Evolutionary conservation across 1,140 invertebrate species (phyloP), one percentile per base, ranked within the genome.

Genomic region (Drosophila obscura): DNA sequence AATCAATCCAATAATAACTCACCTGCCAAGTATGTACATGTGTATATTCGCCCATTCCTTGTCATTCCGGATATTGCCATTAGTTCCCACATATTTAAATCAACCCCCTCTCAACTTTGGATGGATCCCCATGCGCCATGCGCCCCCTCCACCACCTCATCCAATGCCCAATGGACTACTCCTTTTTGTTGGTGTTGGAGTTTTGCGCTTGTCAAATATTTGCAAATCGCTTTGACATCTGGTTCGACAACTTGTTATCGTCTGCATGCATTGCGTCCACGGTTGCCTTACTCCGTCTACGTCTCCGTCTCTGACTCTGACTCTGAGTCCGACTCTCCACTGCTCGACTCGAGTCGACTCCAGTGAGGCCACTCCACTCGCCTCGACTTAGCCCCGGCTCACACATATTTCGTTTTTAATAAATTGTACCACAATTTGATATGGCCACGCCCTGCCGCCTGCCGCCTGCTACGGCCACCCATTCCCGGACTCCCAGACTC

Each of bases 351-450:
- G 22, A 19, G 19, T 19, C 49, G 43, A 13, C 64, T 61, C 35
- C 35, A 39, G 3, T 6, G 26, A 5, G 0, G 0, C 26, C 44
- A 15, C 48, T 48, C 66, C 43, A 57, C 64, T 69, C 68, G 66
- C 51, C 51, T 45, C 66, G 66, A 69, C 66, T 69, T 69, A 67
- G 66, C 51, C 66, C 62, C 65, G 77, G 59, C 74, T 87, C 78
- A 77, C 79, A 77, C 79, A 88, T 79, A 88, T 88, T 88, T 88
- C 83, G 83, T 77, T 82, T 88, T 88, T 88, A 88, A 88, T 88
- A 88, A 88, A 88, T 88, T 88, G 83, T 83, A 88, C 72, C 83
- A 88, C 83, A 88, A 88, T 88, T 88, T 88, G 83, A 88, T 88
- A 88, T 79, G 75, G 79, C 83, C 74, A 87, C 68, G 74, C 78